Evolutionary conservation across 53 echinoderm and acorn worm species (phyloP), one percentile per base, ranked within the genome.

Genomic region (Hippasteria phrygiana): DNA sequence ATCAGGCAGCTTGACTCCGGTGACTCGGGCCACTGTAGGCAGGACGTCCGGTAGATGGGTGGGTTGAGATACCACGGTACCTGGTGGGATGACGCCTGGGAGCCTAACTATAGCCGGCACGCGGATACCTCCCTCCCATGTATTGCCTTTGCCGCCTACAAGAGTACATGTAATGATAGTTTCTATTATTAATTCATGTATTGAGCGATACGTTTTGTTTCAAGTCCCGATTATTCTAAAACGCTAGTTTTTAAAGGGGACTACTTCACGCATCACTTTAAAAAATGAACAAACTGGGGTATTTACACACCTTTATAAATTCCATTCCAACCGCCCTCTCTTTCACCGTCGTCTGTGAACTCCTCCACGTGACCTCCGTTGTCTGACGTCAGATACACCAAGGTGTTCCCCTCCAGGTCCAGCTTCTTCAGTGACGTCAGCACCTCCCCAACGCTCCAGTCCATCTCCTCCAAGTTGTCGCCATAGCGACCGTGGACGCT

Each of bases 301-400:
- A n/a, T n/a, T n/a, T n/a, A n/a, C n/a, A n/a, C 75, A 95, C 97
- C 97, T 94, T 90, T 97, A 74, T 92, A 97, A 31, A 95, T 92
- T 32, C 97, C 97, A 86, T 97, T 97, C 87, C 93, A 95, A 18
- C 97, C 97, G 13, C 97, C 97, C 36, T 97, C 90, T 64, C 93
- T 67, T 33, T 73, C 73, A 17, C 91, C 93, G 47, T 92, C 88
- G 16, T 90, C 83, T 2, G 95, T 90, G 31, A 50, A 82, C 75
- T 97, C 97, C 74, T 97, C 97, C 42, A 97, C 83, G 55, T 95
- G 95, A 32, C 91, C 97, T 35, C 97, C 97, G 46, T 97, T 97
- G 80, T 97, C 97, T 4, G 97, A 97, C 22, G 97, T 93, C 72
- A 97, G 73, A 74, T 95, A 97, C 35, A 95, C 89, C 55, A 97